Percentiles rank a stretch among this genome's conserved stretches.
These are phyloP conservation scores for Lophotis ruficrista DNA, from an alignment of 2,113 vertebrate genomes.

Conservation along the genomic window DNA sequence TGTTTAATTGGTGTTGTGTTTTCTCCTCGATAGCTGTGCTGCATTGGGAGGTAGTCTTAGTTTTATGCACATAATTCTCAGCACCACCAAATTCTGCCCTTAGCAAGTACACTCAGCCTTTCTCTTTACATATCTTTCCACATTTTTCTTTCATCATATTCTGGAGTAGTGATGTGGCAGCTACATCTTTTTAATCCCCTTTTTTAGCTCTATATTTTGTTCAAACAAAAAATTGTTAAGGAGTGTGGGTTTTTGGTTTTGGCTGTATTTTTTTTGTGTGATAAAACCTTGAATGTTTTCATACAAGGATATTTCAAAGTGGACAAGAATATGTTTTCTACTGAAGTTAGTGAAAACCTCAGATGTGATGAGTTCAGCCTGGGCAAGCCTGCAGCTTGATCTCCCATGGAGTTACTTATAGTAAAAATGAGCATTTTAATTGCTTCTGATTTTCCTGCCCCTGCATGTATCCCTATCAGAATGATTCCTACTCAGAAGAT, in stretches of 20 bases:
- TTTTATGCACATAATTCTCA: background rate
- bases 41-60: background rate
- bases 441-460: conserved; percentile 19
- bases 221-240: background rate
- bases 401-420: conserved; percentile 13
- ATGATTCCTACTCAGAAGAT: background rate
- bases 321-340: background rate
- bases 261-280: background rate
- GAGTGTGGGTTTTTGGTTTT: background rate
- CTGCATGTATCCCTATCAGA: background rate
- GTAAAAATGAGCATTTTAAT: conserved; percentile 39
- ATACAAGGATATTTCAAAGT: background rate
- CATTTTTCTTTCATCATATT: background rate
- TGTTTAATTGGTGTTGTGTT: conserved; percentile 16
- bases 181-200: background rate
- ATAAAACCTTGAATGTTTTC: background rate
- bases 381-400: background rate
- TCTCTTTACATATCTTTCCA: background rate
- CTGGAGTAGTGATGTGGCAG: background rate
- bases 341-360: background rate
- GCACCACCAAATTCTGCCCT: background rate
- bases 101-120: background rate
- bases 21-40: background rate
- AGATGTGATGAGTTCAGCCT: background rate
- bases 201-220: background rate